Evolutionary conservation across 2,888 invertebrate species (phyloP), one percentile per base, ranked within the genome.

Genomic region (Ectemnius cavifrons): DNA sequence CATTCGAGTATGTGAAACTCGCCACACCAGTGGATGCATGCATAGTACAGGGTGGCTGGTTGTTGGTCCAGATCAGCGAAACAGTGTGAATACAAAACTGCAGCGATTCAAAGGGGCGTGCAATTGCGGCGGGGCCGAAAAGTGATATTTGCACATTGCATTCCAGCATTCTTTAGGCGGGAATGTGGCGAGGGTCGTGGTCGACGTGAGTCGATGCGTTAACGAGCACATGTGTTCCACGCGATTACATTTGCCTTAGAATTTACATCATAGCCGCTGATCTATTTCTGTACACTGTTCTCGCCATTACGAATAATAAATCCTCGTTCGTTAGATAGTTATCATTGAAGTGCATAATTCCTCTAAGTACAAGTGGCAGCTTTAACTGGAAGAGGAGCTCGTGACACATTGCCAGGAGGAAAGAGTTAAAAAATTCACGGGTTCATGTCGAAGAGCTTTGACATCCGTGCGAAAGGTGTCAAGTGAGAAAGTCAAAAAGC

Each of bases 141-240:
- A 58, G 16, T 60, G 79, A 65, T 81, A 82, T 84, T 84, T 83
- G 82, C 79, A 61, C 72, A 77, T 73, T 73, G 81, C 83, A 83
- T 85, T 83, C 82, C 83, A 67, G 71, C 67, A 74, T 73, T 80
- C 84, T 84, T 85, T 84, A 75, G 70, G 82, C 85, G 8, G 37
- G 8, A 37, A 37, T 37, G 37, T 2, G 37, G 52, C 52, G 13
- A 52, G 23, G 37, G 8, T 37, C 11, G 37, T 8, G 37, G 16
- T 16, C 4, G 52, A 52, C 52, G 52, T 16, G 5, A 11, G 16
- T 84, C 82, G 81, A 84, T 80, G 85, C 83, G 81, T 81, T 80
- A 83, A 85, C 80, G 83, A 80, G 78, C 73, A 45, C 70, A 75
- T 63, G 46, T 67, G 5, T 14, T 5, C 52, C 52, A 14, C 52